Conservation (phyloP, 2,113 vertebrate genomes). For the Phalacrocorax pelagicus region DNA sequence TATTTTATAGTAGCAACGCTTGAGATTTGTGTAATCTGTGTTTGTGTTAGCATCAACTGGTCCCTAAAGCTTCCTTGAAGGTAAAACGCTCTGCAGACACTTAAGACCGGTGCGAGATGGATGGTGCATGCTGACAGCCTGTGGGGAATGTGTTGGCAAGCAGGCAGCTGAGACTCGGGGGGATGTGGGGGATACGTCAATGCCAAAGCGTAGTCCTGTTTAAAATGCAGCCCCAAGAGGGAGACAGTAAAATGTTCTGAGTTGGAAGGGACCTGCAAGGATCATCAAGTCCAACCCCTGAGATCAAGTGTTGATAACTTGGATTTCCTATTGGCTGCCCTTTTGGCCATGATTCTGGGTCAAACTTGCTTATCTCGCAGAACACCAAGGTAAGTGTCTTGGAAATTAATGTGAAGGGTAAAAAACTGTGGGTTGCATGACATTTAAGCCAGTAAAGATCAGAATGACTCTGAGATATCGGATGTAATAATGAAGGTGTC, state of each 20-base stretch:
- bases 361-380: neutral
- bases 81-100: neutral
- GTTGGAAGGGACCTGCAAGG: too few relatives aligned
- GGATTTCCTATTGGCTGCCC: neutral
- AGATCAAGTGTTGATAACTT: neutral
- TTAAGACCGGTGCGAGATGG: fast-evolving
- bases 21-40: neutral
- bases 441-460: neutral
- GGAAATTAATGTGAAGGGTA: neutral
- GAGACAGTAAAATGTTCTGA: neutral
- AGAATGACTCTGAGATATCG: fast-evolving
- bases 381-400: neutral
- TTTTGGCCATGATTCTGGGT: neutral
- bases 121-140: neutral
- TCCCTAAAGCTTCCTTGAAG: neutral
- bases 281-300: too few relatives aligned
- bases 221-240: neutral
- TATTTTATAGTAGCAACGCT: neutral
- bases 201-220: neutral
- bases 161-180: neutral
- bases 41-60: neutral
- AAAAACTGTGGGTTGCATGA: neutral
- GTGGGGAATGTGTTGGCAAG: neutral
- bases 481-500: neutral
- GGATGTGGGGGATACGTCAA: neutral